Evolutionary conservation across 2,888 invertebrate species (phyloP).

Genomic region (Trachelus stipa): DNA sequence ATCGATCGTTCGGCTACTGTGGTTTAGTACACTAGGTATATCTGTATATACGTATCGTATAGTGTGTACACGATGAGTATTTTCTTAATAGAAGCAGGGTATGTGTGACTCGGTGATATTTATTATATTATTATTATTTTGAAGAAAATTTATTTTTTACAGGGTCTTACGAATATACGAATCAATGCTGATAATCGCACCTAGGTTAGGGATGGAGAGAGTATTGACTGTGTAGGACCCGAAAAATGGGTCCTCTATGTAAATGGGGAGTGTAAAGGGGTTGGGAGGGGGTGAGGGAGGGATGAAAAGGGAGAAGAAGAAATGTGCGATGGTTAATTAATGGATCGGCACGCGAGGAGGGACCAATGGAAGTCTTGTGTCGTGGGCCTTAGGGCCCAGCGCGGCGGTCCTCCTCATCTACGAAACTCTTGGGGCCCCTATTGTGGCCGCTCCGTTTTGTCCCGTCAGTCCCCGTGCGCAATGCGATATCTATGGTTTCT

Average conservation of each 20-base stretch:
- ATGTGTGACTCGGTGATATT: neutral
- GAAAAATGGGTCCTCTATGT: no score
- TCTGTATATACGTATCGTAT: neutral
- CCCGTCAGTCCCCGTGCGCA: conserved; percentile 64
- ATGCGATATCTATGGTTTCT: conserved; percentile 65
- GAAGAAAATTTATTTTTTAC: neutral
- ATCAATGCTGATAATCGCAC: no score
- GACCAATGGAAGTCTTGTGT: conserved; percentile 32
- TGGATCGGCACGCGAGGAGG: conserved; percentile 60
- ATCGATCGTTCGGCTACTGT: neutral
- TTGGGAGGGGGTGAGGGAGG: no score
- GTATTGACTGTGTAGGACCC: no score
- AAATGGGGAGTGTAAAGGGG: no score
- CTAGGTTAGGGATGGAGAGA: no score
- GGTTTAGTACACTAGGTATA: neutral
- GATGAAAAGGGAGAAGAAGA: conserved; percentile 22
- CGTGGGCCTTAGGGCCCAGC: conserved; percentile 25
- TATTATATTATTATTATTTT: neutral
- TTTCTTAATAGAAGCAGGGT: neutral
- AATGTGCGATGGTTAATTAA: conserved; percentile 57
- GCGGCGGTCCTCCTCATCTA: conserved; percentile 19
- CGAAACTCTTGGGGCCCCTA: conserved; percentile 32
- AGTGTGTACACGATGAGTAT: neutral
- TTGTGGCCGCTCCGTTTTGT: conserved; percentile 63
- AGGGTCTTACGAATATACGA: no score